Conservation (phyloP, 2,888 invertebrate species). For the Adela reaumurella region DNA sequence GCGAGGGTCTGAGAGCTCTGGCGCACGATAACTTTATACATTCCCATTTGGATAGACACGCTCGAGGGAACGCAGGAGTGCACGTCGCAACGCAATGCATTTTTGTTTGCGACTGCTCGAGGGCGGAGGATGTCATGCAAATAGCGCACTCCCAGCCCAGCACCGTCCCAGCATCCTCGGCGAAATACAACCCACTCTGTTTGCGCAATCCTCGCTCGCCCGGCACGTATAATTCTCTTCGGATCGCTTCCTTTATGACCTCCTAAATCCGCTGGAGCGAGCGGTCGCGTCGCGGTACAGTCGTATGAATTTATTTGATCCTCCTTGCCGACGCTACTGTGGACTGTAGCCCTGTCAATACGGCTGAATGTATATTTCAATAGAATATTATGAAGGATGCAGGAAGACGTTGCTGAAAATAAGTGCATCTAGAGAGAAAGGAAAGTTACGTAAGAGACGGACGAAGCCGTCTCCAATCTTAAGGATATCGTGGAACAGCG, state of each 20-base stretch:
- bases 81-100: not conserved
- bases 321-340: not conserved
- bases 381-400: not conserved
- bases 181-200: not conserved
- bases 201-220: not conserved
- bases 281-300: not conserved
- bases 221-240: not conserved
- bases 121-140: not conserved
- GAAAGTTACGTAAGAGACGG: too few relatives aligned
- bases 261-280: not conserved
- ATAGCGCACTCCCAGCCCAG: not conserved
- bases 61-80: not conserved
- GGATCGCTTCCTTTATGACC: not conserved
- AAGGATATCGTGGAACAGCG: not conserved
- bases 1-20: not conserved
- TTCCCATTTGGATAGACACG: too few relatives aligned
- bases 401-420: not conserved
- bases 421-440: too few relatives aligned
- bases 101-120: not conserved
- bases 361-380: too few relatives aligned
- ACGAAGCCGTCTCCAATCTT: not conserved
- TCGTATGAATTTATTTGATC: not conserved
- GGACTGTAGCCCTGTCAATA: not conserved
- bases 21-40: too few relatives aligned
- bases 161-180: not conserved